A percentile compares a stretch with the other conserved stretches of the same genome.
These are phyloP conservation scores for Pyxicephalus adspersus DNA, from an alignment of 2,113 vertebrate species.

Conservation along the genomic window DNA sequence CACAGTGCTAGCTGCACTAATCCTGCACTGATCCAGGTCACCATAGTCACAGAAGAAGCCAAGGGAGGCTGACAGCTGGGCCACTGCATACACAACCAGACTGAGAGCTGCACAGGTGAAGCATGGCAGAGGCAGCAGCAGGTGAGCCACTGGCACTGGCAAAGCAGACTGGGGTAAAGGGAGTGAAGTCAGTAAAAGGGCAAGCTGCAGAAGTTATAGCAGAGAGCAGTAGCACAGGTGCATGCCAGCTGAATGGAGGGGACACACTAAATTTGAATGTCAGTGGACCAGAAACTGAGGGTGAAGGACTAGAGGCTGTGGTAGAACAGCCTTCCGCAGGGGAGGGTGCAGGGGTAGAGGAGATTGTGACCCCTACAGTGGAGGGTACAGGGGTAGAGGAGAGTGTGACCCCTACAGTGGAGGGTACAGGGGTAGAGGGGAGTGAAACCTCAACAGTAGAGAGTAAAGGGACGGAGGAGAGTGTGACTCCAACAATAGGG, in stretches of 20 bases:
- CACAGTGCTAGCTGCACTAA: slow-evolving; percentile 45
- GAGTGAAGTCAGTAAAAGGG: not conserved
- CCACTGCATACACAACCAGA: not conserved
- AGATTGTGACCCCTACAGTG: not conserved
- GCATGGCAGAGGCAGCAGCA: slow-evolving; percentile 43
- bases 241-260: not conserved
- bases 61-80: not conserved
- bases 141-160: slow-evolving; percentile 19
- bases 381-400: not conserved
- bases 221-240: slow-evolving; percentile 10
- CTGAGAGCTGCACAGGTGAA: not conserved
- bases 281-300: not conserved
- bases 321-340: not conserved
- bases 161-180: not conserved
- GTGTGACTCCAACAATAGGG: not conserved
- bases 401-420: not conserved
- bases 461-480: not conserved
- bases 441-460: not conserved
- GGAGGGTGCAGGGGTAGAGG: not conserved
- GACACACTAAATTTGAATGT: too few relatives aligned
- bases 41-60: slow-evolving; percentile 19
- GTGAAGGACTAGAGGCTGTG: too few relatives aligned
- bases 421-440: not conserved
- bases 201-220: not conserved
- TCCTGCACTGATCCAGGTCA: slow-evolving; percentile 45